Evolutionary conservation across 1,140 invertebrate species (phyloP).

Genomic region (Drosophila nebulosa): DNA sequence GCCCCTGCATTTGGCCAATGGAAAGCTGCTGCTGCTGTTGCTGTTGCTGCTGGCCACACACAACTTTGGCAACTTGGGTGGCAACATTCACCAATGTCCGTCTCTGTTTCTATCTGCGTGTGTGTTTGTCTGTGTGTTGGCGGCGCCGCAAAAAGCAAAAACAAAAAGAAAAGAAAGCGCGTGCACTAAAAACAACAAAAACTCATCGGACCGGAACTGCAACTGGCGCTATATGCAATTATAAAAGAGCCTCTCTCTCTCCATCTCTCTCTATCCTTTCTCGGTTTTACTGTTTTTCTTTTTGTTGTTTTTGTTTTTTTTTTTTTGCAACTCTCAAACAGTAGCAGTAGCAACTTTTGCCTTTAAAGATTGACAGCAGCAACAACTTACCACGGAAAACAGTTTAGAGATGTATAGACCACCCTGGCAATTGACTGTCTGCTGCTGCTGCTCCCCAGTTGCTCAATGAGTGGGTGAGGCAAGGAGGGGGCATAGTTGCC

Average conservation of each 20-base stretch:
- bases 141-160: slow-evolving; percentile 71
- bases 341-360: slow-evolving; percentile 72
- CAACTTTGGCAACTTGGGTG: slow-evolving; percentile 73
- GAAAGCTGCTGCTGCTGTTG: background rate
- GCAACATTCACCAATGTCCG: slow-evolving; percentile 71
- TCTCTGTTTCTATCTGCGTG: slow-evolving; percentile 7
- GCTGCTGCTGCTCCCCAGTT: background rate
- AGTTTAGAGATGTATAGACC: slow-evolving; percentile 38
- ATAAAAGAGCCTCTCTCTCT: slow-evolving; percentile 31
- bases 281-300: background rate
- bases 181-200: slow-evolving; percentile 57
- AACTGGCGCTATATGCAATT: slow-evolving; percentile 78
- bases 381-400: slow-evolving; percentile 34
- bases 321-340: slow-evolving; percentile 24
- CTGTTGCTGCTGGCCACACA: background rate
- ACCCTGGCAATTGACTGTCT: slow-evolving; percentile 44
- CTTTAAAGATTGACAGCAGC: slow-evolving; percentile 73
- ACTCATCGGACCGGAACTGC: slow-evolving; percentile 74
- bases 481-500: slow-evolving; percentile 15
- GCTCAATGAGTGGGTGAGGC: background rate
- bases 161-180: slow-evolving; percentile 76
- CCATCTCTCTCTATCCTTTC: background rate
- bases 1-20: slow-evolving; percentile 64
- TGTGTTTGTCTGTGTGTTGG: slow-evolving; percentile 11
- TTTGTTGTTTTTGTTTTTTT: too few species aligned